Evolutionary conservation across 2,888 invertebrate genomes (phyloP), one percentile per base, ranked within the genome.

Genomic region (Acleris emargana): DNA sequence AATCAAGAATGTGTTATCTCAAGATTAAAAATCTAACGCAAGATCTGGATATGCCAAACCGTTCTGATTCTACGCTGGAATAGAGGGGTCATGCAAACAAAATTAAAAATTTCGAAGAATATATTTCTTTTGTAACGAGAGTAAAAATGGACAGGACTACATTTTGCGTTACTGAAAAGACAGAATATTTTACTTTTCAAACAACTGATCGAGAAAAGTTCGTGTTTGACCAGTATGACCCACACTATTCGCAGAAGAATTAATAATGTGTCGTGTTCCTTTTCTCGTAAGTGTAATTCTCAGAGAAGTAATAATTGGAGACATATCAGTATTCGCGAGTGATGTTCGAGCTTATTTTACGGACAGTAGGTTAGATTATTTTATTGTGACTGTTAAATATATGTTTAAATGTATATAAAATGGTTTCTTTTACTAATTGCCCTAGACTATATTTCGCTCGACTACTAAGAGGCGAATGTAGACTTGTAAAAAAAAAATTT

Each of bases 311-410:
- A 51, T 20, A 22, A 43, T 43, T 47, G 43, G 50, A 67, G 64
- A 72, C 77, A 76, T 77, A 25, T 25, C 25, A 25, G 73, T 74
- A 73, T 71, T 71, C 64, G 64, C 58, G 68, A 74, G 79, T 80
- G 81, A 82, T 80, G 75, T 73, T 63, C 73, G 82, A 81, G 78
- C 82, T 83, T 82, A 79, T 57, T 64, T 57, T 69, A 58, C 28
- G 20, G 53, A 66, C 51, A 69, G 73, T 77, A 77, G 73, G 73
- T 70, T 76, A 74, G 76, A 74, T 66, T 73, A 80, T 76, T 77
- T 75, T 77, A 73, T 75, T 74, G 76, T 69, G 69, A 74, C 75
- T 71, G 74, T 71, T 68, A 62, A 78, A 78, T 77, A 80, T 80
- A 79, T 76, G 71, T 78, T 76, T 79, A 76, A 76, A 73, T 32